A percentile compares a stretch with the other conserved stretches of the same genome.
Evolutionary conservation across 2,113 vertebrate genomes (phyloP).

Genomic region (Ameiurus melas): DNA sequence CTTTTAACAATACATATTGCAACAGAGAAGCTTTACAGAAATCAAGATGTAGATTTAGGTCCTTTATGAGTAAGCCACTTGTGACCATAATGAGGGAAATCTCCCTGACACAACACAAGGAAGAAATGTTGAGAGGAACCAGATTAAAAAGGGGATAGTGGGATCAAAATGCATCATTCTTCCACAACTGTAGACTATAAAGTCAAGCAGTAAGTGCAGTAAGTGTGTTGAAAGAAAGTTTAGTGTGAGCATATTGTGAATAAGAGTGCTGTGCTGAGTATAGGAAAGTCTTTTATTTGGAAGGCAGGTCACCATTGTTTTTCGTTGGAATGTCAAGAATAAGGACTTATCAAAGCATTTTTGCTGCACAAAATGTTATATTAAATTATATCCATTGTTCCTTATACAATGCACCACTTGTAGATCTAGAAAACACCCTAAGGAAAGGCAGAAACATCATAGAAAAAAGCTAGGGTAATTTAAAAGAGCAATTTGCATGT

Average conservation of each 20-base stretch:
- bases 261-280: background rate
- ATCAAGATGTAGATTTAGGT: background rate
- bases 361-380: background rate
- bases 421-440: background rate
- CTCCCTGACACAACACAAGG: background rate
- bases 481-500: constrained; percentile 37
- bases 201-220: background rate
- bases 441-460: background rate
- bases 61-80: background rate
- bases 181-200: background rate
- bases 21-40: background rate
- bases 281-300: background rate
- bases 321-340: background rate
- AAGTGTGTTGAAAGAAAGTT: background rate
- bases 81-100: background rate
- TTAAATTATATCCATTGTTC: background rate
- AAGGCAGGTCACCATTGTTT: background rate
- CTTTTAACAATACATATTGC: background rate
- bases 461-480: background rate
- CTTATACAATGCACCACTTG: background rate
- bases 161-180: background rate
- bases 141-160: background rate
- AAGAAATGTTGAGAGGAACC: background rate
- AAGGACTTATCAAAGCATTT: background rate
- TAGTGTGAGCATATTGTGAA: background rate